Evolutionary conservation across 1,140 invertebrate species (phyloP), one percentile per base, ranked within the genome.

Genomic region (Gonioctena quinquepunctata): DNA sequence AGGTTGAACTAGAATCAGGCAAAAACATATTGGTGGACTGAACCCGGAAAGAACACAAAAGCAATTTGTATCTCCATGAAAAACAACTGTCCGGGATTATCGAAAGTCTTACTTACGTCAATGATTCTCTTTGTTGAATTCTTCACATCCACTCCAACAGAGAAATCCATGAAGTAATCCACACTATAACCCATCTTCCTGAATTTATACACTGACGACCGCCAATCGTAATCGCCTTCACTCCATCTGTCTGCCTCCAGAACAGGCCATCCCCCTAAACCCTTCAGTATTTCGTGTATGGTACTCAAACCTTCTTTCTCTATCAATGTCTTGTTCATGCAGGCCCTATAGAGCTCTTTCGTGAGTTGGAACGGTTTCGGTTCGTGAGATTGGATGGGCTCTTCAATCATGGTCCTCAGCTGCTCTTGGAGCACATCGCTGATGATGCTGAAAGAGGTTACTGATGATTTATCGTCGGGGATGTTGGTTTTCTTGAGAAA

Each of bases 91-190:
- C n/a, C n/a, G n/a, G n/a, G n/a, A n/a, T n/a, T n/a, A n/a, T n/a
- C 7, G 33, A 42, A n/a, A 42, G 33, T 60, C 8, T 28, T n/a
- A 88, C 92, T 89, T 87, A 96, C 94, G 86, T 96, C 94, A 76
- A 97, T 94, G 26, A 94, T 88, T 60, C 95, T 86, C 69, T 88
- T 89, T 0, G 93, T 93, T 22, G 92, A 94, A 82, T 97, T 97
- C 81, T 95, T 96, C n/a, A 96, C 87, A 84, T 98, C 95, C 5
- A 94, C 92, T 2, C 90, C 90, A 63, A 98, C 91, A 28, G 93
- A 95, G 74, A 97, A 94, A 77, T 96, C 94, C n/a, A 98, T 88
- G 78, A 97, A 91, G 79, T 97, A 96, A 82, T 96, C 94, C 48
- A 95, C 91, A 4, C 93, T 94, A 80, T 94, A 96, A 2, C 96